Evolutionary conservation across 2,888 invertebrate species (phyloP).

Genomic region (Julus scanicus): DNA sequence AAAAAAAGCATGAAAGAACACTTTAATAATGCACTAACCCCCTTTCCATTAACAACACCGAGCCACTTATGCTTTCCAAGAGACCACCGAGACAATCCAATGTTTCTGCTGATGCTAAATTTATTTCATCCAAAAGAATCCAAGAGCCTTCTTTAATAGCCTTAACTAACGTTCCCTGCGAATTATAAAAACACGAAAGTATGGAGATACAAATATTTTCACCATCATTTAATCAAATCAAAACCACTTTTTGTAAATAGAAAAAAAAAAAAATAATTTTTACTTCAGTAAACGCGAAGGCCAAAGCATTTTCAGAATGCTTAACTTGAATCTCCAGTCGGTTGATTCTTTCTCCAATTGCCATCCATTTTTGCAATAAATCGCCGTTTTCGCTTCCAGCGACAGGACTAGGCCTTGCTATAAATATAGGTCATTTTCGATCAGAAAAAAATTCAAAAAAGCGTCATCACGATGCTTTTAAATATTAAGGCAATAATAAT

Average conservation of each 20-base stretch:
- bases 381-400: constrained; percentile 45
- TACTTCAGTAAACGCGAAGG: constrained; percentile 88
- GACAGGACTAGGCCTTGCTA: constrained; percentile 7
- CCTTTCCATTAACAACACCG: constrained; percentile 85
- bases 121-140: constrained; percentile 98
- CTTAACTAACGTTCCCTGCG: constrained; percentile 83
- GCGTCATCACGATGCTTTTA: too few species aligned
- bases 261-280: constrained; percentile 50
- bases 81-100: constrained; percentile 92
- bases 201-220: too few species aligned
- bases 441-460: too few species aligned
- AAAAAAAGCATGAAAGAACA: constrained; percentile 40
- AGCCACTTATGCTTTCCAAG: constrained; percentile 83
- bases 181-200: constrained; percentile 49
- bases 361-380: constrained; percentile 71
- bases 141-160: constrained; percentile 91
- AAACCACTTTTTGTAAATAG: neutral
- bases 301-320: constrained; percentile 74
- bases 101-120: constrained; percentile 96
- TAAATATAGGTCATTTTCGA: neutral
- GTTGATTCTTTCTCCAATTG: constrained; percentile 74
- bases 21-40: constrained; percentile 69
- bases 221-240: too few species aligned
- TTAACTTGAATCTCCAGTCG: constrained; percentile 81
- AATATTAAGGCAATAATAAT: neutral